Evolutionary conservation across 2,888 invertebrate genomes (phyloP), one percentile per base, ranked within the genome.

Genomic region (Unio pictorum): DNA sequence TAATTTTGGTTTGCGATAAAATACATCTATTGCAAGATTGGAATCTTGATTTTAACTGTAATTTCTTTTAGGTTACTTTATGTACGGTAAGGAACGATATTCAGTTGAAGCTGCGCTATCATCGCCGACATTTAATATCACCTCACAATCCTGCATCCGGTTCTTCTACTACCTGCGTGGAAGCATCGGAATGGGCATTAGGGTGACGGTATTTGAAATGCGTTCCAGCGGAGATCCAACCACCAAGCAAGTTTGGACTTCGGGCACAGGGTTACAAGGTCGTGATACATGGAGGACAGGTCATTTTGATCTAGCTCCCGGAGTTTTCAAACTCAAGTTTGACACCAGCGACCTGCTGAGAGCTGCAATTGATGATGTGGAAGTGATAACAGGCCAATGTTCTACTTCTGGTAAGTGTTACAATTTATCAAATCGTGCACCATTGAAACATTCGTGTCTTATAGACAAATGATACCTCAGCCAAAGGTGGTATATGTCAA

Each of bases 141-240:
- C 23, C 4, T 68, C 76, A n/a, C 68, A 80, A 23, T 74, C 81
- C 20, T 88, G 87, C 69, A 60, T 86, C 11, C 78, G 85, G n/a
- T 87, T 87, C 70, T 76, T 76, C 54, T 85, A 86, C 69, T 83
- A 86, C 71, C 75, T 83, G 58, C 74, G 86, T 30, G 84, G 84
- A 6, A 65, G 67, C 7, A 69, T 80, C 8, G 61, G 63, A 2
- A 61, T 74, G 8, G 81, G 80, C 0, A 59, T 86, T 56, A 34
- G 69, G 8, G 82, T 83, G 0, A 66, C 71, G 34, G 68, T 74
- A 11, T 64, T 76, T 55, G 72, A 79, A 20, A 45, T 34, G 23
- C 30, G 20, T 28, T 20, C 20, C 28, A 23, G 72, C 63, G 23
- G 26, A 26, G 7, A 20, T 15, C 6, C 28, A 58, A 28, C 30